A percentile compares a stretch with the other conserved stretches of the same genome.
phyloP scores from a whole-genome alignment of 2,888 invertebrate genomes.

The Cheiracanthium punctorium region DNA sequence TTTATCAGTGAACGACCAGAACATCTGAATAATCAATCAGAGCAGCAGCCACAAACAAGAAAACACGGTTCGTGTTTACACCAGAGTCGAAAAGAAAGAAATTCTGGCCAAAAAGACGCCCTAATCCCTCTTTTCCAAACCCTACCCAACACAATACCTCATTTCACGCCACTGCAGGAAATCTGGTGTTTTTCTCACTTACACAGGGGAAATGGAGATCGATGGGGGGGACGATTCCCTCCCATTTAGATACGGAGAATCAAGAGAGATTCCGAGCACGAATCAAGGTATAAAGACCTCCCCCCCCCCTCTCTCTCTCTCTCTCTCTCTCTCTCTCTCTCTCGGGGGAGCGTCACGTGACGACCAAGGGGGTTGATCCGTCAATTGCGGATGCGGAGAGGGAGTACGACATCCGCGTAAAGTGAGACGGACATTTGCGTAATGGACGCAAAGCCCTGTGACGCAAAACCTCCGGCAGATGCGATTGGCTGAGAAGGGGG shows the following conservation, averaged over 20 bases:
- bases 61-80: no score
- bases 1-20: no score
- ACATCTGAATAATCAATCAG: no score
- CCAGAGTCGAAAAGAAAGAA: no score
- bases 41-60: no score
- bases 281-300: neutral
- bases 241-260: conserved; percentile 65
- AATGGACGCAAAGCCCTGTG: conserved; percentile 13
- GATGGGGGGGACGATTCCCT: conserved; percentile 9
- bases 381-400: conserved; percentile 8
- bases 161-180: conserved; percentile 4
- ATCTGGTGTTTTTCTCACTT: conserved; percentile 13
- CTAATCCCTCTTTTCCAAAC: neutral
- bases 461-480: conserved; percentile 11
- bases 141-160: neutral
- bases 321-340: no score
- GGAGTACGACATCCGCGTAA: conserved; percentile 1
- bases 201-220: conserved; percentile 7
- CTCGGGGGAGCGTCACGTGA: neutral
- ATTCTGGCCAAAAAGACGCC: neutral
- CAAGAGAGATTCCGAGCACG: conserved; percentile 31
- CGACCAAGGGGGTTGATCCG: neutral
- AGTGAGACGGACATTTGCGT: conserved; percentile 17
- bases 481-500: conserved; percentile 4
- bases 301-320: no score